phyloP scores from a whole-genome alignment of 2,797 vertebrate genomes.

The Sebastolobus altivelis region DNA sequence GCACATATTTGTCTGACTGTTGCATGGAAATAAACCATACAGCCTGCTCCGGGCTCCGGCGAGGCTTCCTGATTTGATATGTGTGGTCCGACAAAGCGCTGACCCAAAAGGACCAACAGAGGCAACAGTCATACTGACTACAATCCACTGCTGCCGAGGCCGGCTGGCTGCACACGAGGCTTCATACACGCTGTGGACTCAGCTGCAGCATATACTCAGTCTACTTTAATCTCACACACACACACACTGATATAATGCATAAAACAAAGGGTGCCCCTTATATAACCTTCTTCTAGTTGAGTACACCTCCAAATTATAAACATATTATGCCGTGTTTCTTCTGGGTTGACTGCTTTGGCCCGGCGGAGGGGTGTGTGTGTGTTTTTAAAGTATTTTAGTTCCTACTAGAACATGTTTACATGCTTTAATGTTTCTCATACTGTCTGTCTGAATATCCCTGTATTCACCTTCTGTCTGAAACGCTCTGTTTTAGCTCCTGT shows the following conservation, averaged over 20 bases:
- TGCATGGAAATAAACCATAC: background rate
- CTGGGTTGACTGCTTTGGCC: background rate
- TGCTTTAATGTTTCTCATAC: background rate
- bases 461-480: no score
- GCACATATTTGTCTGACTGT: conserved; percentile 13
- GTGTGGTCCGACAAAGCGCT: conserved; percentile 33
- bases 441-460: no score
- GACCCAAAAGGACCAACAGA: conserved; percentile 41
- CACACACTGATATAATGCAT: background rate
- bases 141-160: conserved; percentile 2
- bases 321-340: background rate
- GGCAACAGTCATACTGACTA: conserved; percentile 31
- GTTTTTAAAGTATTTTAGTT: background rate
- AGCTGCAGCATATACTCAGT: conserved; percentile 10
- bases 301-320: background rate
- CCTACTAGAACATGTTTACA: background rate
- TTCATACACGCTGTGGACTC: background rate
- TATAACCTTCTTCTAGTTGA: background rate
- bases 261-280: background rate
- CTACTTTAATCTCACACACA: conserved; percentile 13
- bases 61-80: conserved; percentile 20
- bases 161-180: conserved; percentile 1
- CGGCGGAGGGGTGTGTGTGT: background rate
- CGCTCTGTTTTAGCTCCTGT: no score
- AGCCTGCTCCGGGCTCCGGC: conserved; percentile 24